phyloP scores from a whole-genome alignment of 2,113 vertebrate genomes.

The Solea solea region DNA sequence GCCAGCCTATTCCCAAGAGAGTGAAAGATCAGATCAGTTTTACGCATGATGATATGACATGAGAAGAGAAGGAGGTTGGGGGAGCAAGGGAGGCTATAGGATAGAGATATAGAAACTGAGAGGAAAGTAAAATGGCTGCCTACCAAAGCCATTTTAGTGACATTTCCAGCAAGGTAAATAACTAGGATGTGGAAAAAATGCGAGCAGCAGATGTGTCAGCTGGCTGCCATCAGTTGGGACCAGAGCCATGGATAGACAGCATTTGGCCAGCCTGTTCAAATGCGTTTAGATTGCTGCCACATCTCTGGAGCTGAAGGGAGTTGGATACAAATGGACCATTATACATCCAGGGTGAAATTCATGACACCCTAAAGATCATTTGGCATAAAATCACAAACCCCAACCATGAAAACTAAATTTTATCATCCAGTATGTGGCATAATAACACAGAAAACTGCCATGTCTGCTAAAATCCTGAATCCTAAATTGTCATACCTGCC shows the following conservation, averaged over 20 bases:
- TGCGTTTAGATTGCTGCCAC: conserved; percentile 42
- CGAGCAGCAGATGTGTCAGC: conserved; percentile 48
- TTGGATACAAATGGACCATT: conserved; percentile 38
- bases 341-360: conserved; percentile 29
- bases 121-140: conserved; percentile 39
- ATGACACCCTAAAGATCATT: conserved; percentile 39
- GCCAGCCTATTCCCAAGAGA: conserved; percentile 58
- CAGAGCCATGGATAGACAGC: conserved; percentile 34
- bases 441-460: not conserved
- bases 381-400: conserved; percentile 39
- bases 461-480: not conserved
- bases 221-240: conserved; percentile 36
- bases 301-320: conserved; percentile 38
- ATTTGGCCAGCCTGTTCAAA: conserved; percentile 54
- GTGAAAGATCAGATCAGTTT: conserved; percentile 41
- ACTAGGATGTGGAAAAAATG: conserved; percentile 56
- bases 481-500: conserved; percentile 6
- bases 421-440: conserved; percentile 12
- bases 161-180: conserved; percentile 74
- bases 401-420: conserved; percentile 10
- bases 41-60: conserved; percentile 50
- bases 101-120: conserved; percentile 24
- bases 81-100: not conserved
- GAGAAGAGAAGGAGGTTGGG: conserved; percentile 35
- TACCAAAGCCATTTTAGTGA: conserved; percentile 59